Conservation (phyloP, 2,888 invertebrate genomes). For the Punctoribates punctum region DNA sequence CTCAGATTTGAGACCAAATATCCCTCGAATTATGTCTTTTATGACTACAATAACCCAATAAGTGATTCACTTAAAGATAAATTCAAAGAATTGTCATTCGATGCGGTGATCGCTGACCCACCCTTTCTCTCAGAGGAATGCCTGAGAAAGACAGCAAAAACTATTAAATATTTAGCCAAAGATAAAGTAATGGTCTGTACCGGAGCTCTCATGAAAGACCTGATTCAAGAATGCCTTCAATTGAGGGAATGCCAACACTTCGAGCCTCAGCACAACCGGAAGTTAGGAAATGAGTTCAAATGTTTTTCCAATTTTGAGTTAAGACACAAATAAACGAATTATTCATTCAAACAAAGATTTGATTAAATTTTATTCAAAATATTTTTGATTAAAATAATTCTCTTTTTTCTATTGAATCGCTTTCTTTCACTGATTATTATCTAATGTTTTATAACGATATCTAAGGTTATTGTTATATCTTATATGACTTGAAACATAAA, state of each 20-base stretch:
- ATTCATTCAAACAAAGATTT: too few relatives aligned
- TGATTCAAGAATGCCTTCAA: conserved; percentile 63
- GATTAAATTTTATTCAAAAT: too few relatives aligned
- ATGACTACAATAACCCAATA: conserved; percentile 79
- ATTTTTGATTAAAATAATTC: too few relatives aligned
- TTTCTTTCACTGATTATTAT: too few relatives aligned
- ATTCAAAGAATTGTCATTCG: conserved; percentile 58
- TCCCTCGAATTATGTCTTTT: conserved; percentile 73
- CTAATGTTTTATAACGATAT: too few relatives aligned
- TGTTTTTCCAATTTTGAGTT: conserved; percentile 80
- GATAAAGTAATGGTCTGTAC: conserved; percentile 80
- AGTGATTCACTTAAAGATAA: conserved; percentile 59
- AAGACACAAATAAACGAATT: background rate
- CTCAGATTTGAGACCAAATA: conserved; percentile 65
- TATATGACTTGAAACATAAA: too few relatives aligned
- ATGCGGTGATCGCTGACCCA: conserved; percentile 86
- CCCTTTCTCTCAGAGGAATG: conserved; percentile 93
- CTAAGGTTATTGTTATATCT: too few relatives aligned
- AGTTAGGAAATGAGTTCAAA: conserved; percentile 86
- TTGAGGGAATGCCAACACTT: conserved; percentile 65
- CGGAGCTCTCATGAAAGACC: conserved; percentile 71
- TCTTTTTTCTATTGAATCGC: too few relatives aligned
- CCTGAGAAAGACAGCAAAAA: conserved; percentile 72
- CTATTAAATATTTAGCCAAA: conserved; percentile 69
- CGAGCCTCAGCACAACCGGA: conserved; percentile 76